Evolutionary conservation across 2,797 vertebrate species (phyloP).

Genomic region (Anguilla megastoma): DNA sequence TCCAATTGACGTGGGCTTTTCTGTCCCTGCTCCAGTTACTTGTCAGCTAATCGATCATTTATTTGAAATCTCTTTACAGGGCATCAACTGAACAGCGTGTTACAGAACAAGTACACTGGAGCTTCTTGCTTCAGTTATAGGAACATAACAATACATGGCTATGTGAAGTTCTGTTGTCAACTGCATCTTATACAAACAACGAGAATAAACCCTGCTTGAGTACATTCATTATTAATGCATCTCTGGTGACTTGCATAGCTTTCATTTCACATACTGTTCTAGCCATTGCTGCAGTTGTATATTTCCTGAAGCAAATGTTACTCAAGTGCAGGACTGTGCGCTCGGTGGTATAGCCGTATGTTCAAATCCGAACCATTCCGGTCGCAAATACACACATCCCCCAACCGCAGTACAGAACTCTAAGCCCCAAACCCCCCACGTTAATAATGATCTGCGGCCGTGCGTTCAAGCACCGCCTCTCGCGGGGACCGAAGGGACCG

Average conservation of each 20-base stretch:
- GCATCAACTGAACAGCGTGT: not conserved
- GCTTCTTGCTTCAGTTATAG: not conserved
- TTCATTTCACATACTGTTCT: not conserved
- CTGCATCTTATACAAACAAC: not conserved
- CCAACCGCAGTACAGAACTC: not conserved
- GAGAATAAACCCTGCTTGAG: not conserved
- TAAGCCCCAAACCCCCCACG: slow-evolving; percentile 29
- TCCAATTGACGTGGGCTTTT: not conserved
- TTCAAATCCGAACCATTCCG: not conserved
- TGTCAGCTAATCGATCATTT: slow-evolving; percentile 14
- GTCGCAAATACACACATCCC: not conserved
- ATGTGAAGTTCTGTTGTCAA: not conserved
- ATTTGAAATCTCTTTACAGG: not conserved
- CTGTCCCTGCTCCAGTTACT: not conserved
- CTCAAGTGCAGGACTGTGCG: not conserved
- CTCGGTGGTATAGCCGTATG: not conserved
- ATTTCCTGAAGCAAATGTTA: not conserved
- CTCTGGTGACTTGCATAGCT: not conserved
- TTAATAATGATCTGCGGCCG: slow-evolving; percentile 67
- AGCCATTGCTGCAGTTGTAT: not conserved
- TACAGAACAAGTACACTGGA: not conserved
- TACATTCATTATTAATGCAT: slow-evolving; percentile 1
- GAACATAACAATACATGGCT: not conserved
- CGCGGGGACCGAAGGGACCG: slow-evolving; percentile 51
- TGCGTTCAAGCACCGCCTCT: slow-evolving; percentile 58